Conservation (phyloP, 1,140 invertebrate genomes). For the Drosophila insularis region DNA sequence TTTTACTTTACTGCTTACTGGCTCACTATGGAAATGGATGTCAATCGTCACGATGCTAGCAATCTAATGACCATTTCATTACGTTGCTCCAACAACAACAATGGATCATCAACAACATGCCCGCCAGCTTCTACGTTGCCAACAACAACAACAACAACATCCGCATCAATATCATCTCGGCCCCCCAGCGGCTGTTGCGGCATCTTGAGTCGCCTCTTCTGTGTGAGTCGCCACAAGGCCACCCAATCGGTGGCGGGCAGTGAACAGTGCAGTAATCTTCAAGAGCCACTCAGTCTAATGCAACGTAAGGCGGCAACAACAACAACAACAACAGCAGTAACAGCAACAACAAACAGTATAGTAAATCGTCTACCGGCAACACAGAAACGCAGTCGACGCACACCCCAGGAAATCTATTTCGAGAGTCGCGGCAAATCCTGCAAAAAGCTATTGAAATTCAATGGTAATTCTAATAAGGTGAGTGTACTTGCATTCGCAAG, state of each 20-base stretch:
- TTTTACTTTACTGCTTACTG: conserved; percentile 2
- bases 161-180: conserved; percentile 12
- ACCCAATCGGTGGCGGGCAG: conserved; percentile 68
- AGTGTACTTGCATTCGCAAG: conserved; percentile 53
- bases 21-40: conserved; percentile 70
- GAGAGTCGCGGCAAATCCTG: conserved; percentile 89
- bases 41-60: conserved; percentile 64
- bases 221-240: conserved; percentile 62
- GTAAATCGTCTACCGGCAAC: conserved; percentile 36
- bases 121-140: neutral
- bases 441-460: conserved; percentile 88
- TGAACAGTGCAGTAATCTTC: conserved; percentile 48
- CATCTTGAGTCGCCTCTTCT: conserved; percentile 73
- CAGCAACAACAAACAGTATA: conserved; percentile 48
- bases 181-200: conserved; percentile 68
- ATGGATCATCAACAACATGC: conserved; percentile 27
- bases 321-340: conserved; percentile 32
- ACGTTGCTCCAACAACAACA: conserved; percentile 69
- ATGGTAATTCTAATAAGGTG: conserved; percentile 88
- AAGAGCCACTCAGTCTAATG: conserved; percentile 38
- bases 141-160: conserved; percentile 20
- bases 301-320: conserved; percentile 33
- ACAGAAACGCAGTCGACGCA: conserved; percentile 79
- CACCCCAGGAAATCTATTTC: conserved; percentile 88
- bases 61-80: conserved; percentile 81